Evolutionary conservation across 2,113 vertebrate species (phyloP).

Genomic region (Rattus rattus): DNA sequence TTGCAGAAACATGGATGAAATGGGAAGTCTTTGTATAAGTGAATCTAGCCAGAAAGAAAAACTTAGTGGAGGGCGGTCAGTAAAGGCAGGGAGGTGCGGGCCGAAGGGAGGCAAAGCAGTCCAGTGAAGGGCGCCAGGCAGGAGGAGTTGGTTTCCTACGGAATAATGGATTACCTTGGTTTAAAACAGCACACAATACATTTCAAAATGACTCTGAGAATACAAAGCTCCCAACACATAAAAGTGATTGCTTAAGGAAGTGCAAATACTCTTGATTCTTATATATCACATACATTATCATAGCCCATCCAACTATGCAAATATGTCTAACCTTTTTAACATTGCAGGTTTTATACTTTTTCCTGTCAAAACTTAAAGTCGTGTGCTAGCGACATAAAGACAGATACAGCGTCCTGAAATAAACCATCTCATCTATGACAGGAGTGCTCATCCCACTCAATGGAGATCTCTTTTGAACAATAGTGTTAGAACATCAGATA

Average conservation of each 20-base stretch:
- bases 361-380: not conserved
- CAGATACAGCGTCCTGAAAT: not conserved
- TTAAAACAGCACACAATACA: not conserved
- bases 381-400: not conserved
- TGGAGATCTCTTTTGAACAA: not conserved
- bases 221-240: not conserved
- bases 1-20: not conserved
- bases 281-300: not conserved
- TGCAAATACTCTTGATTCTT: not conserved
- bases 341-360: not conserved
- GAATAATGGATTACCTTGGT: not conserved
- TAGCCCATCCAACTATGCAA: not conserved
- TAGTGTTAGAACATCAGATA: not conserved
- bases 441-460: not conserved
- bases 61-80: not conserved
- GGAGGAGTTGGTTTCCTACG: not conserved
- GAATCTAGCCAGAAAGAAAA: not conserved
- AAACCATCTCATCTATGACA: not conserved
- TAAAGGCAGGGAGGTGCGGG: not conserved
- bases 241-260: not conserved
- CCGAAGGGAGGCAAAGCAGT: not conserved
- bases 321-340: not conserved
- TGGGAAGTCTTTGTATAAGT: not conserved
- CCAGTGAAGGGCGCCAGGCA: not conserved
- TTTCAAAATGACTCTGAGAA: not conserved